Percentiles rank a stretch among this genome's conserved stretches.
phyloP scores from a whole-genome alignment of 2,113 vertebrate genomes.

The Petromus typicus region DNA sequence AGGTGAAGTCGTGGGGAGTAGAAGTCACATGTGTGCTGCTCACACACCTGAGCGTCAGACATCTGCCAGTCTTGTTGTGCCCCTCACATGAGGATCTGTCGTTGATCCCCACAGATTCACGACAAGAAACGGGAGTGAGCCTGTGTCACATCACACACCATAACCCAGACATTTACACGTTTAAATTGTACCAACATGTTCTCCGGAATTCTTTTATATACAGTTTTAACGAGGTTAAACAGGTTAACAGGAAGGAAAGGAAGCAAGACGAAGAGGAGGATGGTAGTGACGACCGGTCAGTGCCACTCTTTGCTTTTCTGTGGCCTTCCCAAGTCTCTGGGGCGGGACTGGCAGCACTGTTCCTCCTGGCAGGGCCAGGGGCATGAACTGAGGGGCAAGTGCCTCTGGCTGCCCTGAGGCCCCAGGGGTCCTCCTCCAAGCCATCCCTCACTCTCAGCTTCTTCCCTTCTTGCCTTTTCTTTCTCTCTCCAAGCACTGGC shows the following conservation, averaged over 20 bases:
- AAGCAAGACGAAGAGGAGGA: not conserved
- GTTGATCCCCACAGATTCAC: not conserved
- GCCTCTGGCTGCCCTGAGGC: not conserved
- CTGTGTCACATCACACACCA: not conserved
- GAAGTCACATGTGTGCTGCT: conserved; percentile 18
- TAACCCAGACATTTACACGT: not conserved
- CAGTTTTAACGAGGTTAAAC: not conserved
- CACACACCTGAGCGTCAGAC: not conserved
- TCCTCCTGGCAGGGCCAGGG: not conserved
- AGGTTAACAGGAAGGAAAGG: not conserved
- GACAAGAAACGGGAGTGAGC: not conserved
- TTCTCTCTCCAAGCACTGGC: not conserved
- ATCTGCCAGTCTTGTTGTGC: not conserved
- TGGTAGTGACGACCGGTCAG: not conserved
- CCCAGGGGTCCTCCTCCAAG: not conserved
- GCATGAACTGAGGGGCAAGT: not conserved
- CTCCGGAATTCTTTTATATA: not conserved
- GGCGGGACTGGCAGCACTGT: too few species aligned
- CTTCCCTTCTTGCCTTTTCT: not conserved
- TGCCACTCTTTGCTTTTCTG: not conserved
- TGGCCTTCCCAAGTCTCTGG: not conserved
- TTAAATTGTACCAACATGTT: not conserved
- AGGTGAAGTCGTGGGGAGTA: conserved; percentile 13
- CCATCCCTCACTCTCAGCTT: not conserved
- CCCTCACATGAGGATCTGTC: not conserved